Conservation (phyloP, 1,140 invertebrate species). For the Globodera ellingtonae region DNA sequence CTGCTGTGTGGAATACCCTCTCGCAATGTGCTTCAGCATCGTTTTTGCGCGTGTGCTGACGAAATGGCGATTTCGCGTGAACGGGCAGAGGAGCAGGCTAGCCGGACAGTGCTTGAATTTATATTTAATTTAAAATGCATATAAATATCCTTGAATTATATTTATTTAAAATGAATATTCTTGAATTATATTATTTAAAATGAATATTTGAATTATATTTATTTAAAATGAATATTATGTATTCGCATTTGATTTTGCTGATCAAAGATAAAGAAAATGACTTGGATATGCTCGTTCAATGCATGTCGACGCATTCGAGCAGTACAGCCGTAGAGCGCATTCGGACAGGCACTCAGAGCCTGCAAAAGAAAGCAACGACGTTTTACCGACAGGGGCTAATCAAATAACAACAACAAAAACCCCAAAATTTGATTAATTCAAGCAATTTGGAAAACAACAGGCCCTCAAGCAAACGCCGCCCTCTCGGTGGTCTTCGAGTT, state of each 20-base stretch:
- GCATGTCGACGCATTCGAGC: conserved; percentile 12
- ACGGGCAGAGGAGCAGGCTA: conserved; percentile 17
- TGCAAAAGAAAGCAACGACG: background rate
- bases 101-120: conserved; percentile 4
- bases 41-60: conserved; percentile 5
- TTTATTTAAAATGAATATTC: too few species aligned
- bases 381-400: background rate
- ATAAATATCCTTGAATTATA: too few species aligned
- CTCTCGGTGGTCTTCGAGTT: conserved; percentile 11
- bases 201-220: too few species aligned
- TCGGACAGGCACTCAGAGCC: conserved; percentile 5
- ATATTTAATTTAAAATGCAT: too few species aligned
- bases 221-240: too few species aligned
- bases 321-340: conserved; percentile 12
- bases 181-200: too few species aligned
- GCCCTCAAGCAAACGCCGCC: background rate
- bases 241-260: too few species aligned
- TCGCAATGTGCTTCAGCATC: conserved; percentile 13
- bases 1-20: background rate
- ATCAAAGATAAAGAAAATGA: background rate
- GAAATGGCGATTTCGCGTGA: conserved; percentile 22
- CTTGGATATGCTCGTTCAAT: conserved; percentile 1
- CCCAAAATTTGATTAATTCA: background rate
- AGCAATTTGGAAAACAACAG: too few species aligned
- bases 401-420: too few species aligned